Evolutionary conservation across 2,888 invertebrate species (phyloP).

Genomic region (Siphonodentalium dalli): DNA sequence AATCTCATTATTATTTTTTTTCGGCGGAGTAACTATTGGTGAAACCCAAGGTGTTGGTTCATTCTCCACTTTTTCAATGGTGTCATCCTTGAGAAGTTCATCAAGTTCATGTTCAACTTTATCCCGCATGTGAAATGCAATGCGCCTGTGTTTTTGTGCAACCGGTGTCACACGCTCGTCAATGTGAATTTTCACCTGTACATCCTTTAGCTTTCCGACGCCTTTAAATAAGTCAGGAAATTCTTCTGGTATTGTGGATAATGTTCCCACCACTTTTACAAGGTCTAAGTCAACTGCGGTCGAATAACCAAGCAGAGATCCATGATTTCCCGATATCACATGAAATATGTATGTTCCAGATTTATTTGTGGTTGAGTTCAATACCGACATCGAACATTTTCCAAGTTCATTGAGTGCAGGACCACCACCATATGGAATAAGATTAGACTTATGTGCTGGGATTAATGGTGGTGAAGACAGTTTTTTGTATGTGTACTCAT

Average conservation of each 20-base stretch:
- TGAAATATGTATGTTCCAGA: slow-evolving; percentile 16
- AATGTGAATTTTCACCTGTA: slow-evolving; percentile 22
- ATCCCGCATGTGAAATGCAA: slow-evolving; percentile 24
- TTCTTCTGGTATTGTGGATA: neutral
- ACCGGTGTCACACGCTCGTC: slow-evolving; percentile 23
- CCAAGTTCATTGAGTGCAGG: too few relatives aligned
- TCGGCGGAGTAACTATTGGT: slow-evolving; percentile 27
- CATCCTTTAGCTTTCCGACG: slow-evolving; percentile 21
- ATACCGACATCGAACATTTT: too few relatives aligned
- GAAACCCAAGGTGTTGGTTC: slow-evolving; percentile 39
- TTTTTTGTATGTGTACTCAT: too few relatives aligned
- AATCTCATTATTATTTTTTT: slow-evolving; percentile 27
- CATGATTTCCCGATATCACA: slow-evolving; percentile 21
- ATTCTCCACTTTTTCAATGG: slow-evolving; percentile 27
- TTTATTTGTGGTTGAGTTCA: slow-evolving; percentile 12
- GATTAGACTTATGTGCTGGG: too few relatives aligned
- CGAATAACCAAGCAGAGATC: slow-evolving; percentile 21
- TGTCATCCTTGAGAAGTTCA: slow-evolving; percentile 18
- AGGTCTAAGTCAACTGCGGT: slow-evolving; percentile 13
- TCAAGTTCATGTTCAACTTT: slow-evolving; percentile 25
- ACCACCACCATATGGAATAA: too few relatives aligned
- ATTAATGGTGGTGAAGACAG: too few relatives aligned
- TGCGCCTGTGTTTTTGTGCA: slow-evolving; percentile 13
- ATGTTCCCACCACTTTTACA: slow-evolving; percentile 16
- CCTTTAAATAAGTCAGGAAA: slow-evolving; percentile 24